Evolutionary conservation across 1,140 invertebrate genomes (phyloP).

Genomic region (Spodoptera frugiperda): DNA sequence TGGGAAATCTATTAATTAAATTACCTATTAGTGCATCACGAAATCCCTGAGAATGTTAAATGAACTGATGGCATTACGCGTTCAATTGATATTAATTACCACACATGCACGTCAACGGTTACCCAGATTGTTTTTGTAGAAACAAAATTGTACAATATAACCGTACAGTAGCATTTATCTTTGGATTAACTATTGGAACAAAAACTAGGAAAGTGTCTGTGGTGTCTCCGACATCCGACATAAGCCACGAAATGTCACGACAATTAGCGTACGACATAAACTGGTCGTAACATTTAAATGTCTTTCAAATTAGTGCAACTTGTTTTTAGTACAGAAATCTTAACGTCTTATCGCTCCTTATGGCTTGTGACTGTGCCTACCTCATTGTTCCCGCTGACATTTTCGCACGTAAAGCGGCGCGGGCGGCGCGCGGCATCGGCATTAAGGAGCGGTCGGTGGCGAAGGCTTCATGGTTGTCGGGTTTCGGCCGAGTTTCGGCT

Average conservation of each 20-base stretch:
- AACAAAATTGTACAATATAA: too few relatives aligned
- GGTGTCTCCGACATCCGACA: constrained; percentile 12
- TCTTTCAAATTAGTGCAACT: constrained; percentile 24
- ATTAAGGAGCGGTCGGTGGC: not conserved
- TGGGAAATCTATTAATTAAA: constrained; percentile 82
- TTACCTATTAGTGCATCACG: constrained; percentile 54
- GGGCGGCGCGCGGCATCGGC: not conserved
- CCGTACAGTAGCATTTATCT: constrained; percentile 7
- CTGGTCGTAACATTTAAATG: constrained; percentile 34
- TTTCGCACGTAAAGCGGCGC: not conserved
- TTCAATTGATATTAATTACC: constrained; percentile 31
- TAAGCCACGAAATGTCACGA: constrained; percentile 27
- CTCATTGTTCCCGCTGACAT: not conserved
- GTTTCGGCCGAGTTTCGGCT: constrained; percentile 52
- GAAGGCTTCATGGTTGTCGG: constrained; percentile 12
- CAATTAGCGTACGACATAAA: constrained; percentile 22
- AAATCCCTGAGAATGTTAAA: constrained; percentile 44
- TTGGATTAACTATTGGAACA: not conserved
- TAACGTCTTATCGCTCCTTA: constrained; percentile 11
- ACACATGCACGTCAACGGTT: not conserved
- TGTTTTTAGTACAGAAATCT: constrained; percentile 11
- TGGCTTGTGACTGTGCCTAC: not conserved
- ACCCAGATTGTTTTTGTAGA: not conserved
- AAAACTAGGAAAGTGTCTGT: constrained; percentile 30
- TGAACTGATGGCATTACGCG: constrained; percentile 33